Evolutionary conservation across 2,888 invertebrate genomes (phyloP).

Genomic region (Crioceris asparagi): DNA sequence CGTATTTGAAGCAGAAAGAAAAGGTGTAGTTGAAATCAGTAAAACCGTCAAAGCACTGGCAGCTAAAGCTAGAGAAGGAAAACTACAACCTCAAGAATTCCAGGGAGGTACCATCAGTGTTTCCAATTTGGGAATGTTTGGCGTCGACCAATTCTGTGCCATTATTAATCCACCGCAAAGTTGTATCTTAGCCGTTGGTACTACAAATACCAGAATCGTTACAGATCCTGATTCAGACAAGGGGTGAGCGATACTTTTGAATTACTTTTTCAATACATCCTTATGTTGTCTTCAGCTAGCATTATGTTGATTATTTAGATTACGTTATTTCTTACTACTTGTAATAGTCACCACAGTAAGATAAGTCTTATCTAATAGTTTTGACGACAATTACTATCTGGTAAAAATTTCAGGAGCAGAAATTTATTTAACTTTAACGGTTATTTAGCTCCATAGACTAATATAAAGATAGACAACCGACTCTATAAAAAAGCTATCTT

Average conservation of each 20-base stretch:
- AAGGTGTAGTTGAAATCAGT: constrained; percentile 79
- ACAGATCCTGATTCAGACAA: constrained; percentile 54
- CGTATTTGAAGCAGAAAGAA: constrained; percentile 79
- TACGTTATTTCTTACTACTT: too few relatives aligned
- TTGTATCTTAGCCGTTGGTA: constrained; percentile 85
- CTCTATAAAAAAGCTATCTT: too few relatives aligned
- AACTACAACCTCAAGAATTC: constrained; percentile 86
- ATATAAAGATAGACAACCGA: too few relatives aligned
- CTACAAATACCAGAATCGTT: constrained; percentile 63
- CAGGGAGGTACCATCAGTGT: constrained; percentile 94
- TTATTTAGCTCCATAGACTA: too few relatives aligned
- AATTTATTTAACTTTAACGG: too few relatives aligned
- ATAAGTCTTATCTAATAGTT: too few relatives aligned
- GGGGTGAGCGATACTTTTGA: constrained; percentile 51
- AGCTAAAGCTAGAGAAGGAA: constrained; percentile 76
- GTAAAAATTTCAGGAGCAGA: too few relatives aligned
- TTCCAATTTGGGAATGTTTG: constrained; percentile 93
- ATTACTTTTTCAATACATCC: constrained; percentile 57
- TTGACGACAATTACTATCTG: too few relatives aligned
- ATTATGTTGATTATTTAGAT: too few relatives aligned
- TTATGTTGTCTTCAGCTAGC: too few relatives aligned
- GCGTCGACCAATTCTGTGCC: constrained; percentile 78
- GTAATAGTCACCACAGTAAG: too few relatives aligned
- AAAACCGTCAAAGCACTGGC: constrained; percentile 65
- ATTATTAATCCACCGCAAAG: constrained; percentile 96